Percentiles rank a stretch among this genome's conserved stretches.
Evolutionary conservation across 2,888 invertebrate species (phyloP).

Genomic region (Harpagoxenus sublaevis): DNA sequence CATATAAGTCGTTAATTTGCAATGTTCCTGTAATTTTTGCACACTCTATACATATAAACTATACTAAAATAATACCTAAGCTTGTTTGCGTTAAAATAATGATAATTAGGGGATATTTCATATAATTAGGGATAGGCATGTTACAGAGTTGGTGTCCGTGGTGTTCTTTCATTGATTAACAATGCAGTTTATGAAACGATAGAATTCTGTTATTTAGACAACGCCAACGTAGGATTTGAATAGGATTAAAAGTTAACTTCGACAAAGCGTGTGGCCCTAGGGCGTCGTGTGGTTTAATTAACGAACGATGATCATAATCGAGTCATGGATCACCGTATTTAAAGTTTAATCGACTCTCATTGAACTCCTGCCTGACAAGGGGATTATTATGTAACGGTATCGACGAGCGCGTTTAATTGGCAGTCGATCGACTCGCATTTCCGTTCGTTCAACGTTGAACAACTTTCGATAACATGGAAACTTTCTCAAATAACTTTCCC

Average conservation of each 20-base stretch:
- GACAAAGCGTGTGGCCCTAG: constrained; percentile 26
- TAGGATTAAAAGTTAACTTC: constrained; percentile 25
- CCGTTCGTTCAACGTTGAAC: constrained; percentile 45
- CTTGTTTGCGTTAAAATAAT: neutral
- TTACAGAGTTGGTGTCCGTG: neutral
- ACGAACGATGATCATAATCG: constrained; percentile 53
- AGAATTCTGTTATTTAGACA: constrained; percentile 12
- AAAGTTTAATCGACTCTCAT: constrained; percentile 56
- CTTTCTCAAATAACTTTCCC: constrained; percentile 39
- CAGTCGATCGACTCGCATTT: constrained; percentile 50
- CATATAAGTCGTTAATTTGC: neutral
- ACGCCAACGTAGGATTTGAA: neutral
- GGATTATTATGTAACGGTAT: constrained; percentile 56
- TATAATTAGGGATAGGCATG: neutral
- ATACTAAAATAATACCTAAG: neutral
- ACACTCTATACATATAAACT: neutral
- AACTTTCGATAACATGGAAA: constrained; percentile 46
- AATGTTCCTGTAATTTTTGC: neutral
- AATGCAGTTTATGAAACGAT: neutral
- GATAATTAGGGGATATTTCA: neutral
- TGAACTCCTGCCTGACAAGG: constrained; percentile 37
- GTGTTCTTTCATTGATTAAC: neutral
- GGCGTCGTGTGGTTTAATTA: constrained; percentile 50
- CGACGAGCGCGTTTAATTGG: constrained; percentile 62
- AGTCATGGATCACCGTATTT: constrained; percentile 55